Percentiles rank a stretch among this genome's conserved stretches.
Conservation (phyloP, 2,113 vertebrate species). For the Promerops cafer region DNA sequence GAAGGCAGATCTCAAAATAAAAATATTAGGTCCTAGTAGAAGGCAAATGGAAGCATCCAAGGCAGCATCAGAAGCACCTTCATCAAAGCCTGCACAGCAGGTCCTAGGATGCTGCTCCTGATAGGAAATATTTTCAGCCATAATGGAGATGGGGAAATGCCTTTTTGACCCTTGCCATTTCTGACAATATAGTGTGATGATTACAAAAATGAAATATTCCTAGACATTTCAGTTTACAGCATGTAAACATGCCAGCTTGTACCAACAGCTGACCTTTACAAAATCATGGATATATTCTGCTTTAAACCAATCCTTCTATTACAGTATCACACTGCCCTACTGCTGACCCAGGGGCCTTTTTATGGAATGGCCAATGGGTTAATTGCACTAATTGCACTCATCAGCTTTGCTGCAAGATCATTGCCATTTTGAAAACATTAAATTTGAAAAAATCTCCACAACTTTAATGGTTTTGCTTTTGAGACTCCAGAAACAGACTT, state of each 20-base stretch:
- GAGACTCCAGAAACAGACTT: not conserved
- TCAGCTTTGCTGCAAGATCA: not conserved
- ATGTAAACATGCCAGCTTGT: not conserved
- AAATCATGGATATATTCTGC: not conserved
- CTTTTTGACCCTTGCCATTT: not conserved
- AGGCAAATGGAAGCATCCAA: not conserved
- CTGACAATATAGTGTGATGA: not conserved
- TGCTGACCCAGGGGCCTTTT: not conserved
- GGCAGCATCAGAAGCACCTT: not conserved
- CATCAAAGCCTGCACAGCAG: not conserved
- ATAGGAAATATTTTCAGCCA: not conserved
- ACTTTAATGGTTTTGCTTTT: not conserved
- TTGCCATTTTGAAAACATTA: not conserved
- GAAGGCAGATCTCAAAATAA: not conserved
- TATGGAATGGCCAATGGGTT: not conserved
- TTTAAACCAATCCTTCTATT: not conserved
- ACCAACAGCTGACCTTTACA: not conserved
- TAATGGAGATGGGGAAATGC: not conserved
- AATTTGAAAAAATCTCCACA: not conserved
- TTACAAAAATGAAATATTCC: not conserved
- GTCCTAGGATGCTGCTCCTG: not conserved
- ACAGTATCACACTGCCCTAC: not conserved
- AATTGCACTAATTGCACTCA: not conserved
- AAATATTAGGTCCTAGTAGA: not conserved
- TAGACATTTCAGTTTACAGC: not conserved